phyloP scores from a whole-genome alignment of 2,888 invertebrate genomes.

The Selenia dentaria region DNA sequence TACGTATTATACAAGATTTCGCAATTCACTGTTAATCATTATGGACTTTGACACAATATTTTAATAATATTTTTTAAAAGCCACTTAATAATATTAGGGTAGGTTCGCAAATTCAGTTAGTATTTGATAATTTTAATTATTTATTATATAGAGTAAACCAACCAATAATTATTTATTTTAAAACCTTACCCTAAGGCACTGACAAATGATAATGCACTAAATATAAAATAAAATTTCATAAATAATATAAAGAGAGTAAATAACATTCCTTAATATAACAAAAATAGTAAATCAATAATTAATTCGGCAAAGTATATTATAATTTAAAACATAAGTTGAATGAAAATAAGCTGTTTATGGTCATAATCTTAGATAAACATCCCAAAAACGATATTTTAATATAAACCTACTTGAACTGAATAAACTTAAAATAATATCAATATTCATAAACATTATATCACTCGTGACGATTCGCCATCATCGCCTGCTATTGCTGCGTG shows the following conservation, averaged over 20 bases:
- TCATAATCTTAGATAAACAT: slow-evolving; percentile 26
- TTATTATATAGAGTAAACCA: slow-evolving; percentile 46
- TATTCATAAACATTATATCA: slow-evolving; percentile 9
- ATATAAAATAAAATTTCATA: slow-evolving; percentile 61
- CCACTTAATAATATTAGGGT: slow-evolving; percentile 5
- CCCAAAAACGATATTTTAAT: slow-evolving; percentile 24
- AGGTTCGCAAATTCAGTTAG: too few species aligned
- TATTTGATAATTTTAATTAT: slow-evolving; percentile 36
- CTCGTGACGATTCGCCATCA: slow-evolving; percentile 2
- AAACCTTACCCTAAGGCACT: slow-evolving; percentile 79
- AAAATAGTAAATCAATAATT: slow-evolving; percentile 61
- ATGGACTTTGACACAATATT: slow-evolving; percentile 72
- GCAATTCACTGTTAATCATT: slow-evolving; percentile 39
- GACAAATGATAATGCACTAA: slow-evolving; percentile 67
- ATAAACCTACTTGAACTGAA: slow-evolving; percentile 11
- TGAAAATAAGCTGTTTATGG: slow-evolving; percentile 28
- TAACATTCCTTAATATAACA: slow-evolving; percentile 75
- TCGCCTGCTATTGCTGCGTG: not conserved
- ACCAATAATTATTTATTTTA: slow-evolving; percentile 50
- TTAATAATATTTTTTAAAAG: slow-evolving; percentile 37
- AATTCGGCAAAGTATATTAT: slow-evolving; percentile 60
- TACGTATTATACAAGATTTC: slow-evolving; percentile 61
- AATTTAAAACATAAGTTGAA: slow-evolving; percentile 28
- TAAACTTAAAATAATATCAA: slow-evolving; percentile 22
- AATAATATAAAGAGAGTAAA: slow-evolving; percentile 72